A percentile compares a stretch with the other conserved stretches of the same genome.
Evolutionary conservation across 1,140 invertebrate species (phyloP).

Genomic region (Drosophila pseudoananassae): DNA sequence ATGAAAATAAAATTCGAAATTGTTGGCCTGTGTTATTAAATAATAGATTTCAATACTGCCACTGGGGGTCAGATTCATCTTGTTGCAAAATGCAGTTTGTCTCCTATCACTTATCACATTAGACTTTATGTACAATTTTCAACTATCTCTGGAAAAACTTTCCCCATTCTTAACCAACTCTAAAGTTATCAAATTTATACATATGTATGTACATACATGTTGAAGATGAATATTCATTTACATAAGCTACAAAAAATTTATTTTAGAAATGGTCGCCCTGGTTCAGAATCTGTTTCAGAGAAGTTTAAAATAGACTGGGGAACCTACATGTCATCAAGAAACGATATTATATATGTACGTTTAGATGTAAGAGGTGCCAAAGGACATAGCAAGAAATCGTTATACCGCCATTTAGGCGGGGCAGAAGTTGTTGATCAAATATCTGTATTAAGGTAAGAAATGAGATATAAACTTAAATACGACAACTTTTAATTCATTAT

Average conservation of each 20-base stretch:
- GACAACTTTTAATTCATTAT: not conserved
- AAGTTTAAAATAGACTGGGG: conserved; percentile 95
- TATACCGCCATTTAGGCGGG: conserved; percentile 92
- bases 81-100: too few species aligned
- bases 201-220: too few species aligned
- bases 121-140: too few species aligned
- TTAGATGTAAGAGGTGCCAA: conserved; percentile 94
- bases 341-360: conserved; percentile 94
- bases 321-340: conserved; percentile 95
- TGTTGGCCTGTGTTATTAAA: too few species aligned
- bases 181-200: too few species aligned
- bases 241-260: conserved; percentile 6
- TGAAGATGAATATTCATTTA: not conserved
- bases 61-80: too few species aligned
- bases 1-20: too few species aligned
- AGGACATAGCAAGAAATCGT: conserved; percentile 91
- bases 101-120: too few species aligned
- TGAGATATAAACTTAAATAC: not conserved
- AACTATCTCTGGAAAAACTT: too few species aligned
- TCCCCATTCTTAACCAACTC: too few species aligned
- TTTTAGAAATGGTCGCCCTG: conserved; percentile 94
- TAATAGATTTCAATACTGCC: too few species aligned
- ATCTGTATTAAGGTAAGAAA: conserved; percentile 89
- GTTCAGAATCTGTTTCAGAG: conserved; percentile 93
- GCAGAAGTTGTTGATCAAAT: conserved; percentile 95